Evolutionary conservation across 2,888 invertebrate species (phyloP), one percentile per base, ranked within the genome.

Genomic region (Drosophila algonquin): DNA sequence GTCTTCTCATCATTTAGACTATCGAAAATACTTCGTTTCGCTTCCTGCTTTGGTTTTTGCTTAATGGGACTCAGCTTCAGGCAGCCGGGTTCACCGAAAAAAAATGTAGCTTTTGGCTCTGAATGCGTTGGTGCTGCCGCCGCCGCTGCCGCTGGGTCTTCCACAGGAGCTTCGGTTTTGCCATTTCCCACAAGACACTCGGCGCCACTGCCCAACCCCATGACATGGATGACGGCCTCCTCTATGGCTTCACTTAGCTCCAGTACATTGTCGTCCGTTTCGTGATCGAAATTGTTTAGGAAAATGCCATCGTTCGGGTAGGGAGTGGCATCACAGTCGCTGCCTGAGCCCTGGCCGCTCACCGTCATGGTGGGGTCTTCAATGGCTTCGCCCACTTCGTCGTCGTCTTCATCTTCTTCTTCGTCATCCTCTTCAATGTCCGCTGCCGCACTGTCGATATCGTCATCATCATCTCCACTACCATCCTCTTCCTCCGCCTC

Each of bases 121-220:
- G 77, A 12, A 54, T 63, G 55, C n/a, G 77, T 35, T 35, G 18
- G 8, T 32, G 14, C 10, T 16, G 52, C 5, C 16, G 18, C n/a
- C 44, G 55, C 24, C 0, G 18, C 56, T 30, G 50, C 69, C 73
- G 48, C 63, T 53, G 92, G 95, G 96, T 14, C 96, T 95, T 18
- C 76, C 2, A 54, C 50, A 3, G 62, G 48, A 9, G 63, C 59
- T 70, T 90, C 89, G 30, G 75, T 79, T 45, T 90, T 91, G 2
- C 82, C 79, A 91, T 96, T 97, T 1, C 96, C 97, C 5, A 96
- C 95, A 67, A 95, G 93, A 90, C 96, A 96, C 32, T 95, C 95
- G 21, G 91, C 92, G 5, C 97, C 97, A 79, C 92, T 94, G 47
- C 97, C 97, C 85, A 94, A 94, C 3, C 87, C 81, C n/a, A 56